Evolutionary conservation across 1,140 invertebrate species (phyloP), one percentile per base, ranked within the genome.

Genomic region (Venturia canescens): DNA sequence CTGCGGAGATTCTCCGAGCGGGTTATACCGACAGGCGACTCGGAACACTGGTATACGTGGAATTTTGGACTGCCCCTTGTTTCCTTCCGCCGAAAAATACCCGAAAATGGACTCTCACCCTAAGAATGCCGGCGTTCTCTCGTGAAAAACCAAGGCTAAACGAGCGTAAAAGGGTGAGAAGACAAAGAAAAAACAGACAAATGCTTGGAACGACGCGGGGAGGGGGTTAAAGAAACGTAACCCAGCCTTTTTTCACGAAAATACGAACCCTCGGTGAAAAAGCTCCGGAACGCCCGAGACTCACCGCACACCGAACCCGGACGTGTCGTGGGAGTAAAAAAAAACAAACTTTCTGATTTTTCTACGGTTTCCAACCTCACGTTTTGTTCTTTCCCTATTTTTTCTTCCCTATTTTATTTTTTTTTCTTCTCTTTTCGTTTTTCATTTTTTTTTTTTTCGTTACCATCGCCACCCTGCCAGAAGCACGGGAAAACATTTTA

Each of bases 51-150:
- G 63, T 13, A 23, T 27, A 66, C 63, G 63, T 29, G 11, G 63
- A 29, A 66, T 29, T 66, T 66, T 66, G 11, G 26, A 29, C 27
- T 26, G 29, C 57, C 16, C 26, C 63, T 23, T 66, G 63, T 29
- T 66, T 66, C 63, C 63, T 66, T 66, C 63, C 63, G 63, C 23
- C 63, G 63, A 66, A 66, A 29, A 66, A 66, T 66, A 66, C 63
- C 63, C 63, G 63, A 66, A 66, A 66, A 63, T 21, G 57, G 6
- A 60, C 57, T 21, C 21, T 18, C 57, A 11, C 57, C 57, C n/a
- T 60, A 3, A n/a, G 18, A 60, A 23, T 7, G 57, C 9, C n/a
- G 3, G 11, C 50, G 3, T 53, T 15, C 15, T 11, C 11, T 53
- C n/a, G 15, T 53, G 50, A n/a, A 34, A 34, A 34, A 34, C 7